Percentiles rank a stretch among this genome's conserved stretches.
phyloP scores from a whole-genome alignment of 2,888 invertebrate species.

The Osmoderma eremita region DNA sequence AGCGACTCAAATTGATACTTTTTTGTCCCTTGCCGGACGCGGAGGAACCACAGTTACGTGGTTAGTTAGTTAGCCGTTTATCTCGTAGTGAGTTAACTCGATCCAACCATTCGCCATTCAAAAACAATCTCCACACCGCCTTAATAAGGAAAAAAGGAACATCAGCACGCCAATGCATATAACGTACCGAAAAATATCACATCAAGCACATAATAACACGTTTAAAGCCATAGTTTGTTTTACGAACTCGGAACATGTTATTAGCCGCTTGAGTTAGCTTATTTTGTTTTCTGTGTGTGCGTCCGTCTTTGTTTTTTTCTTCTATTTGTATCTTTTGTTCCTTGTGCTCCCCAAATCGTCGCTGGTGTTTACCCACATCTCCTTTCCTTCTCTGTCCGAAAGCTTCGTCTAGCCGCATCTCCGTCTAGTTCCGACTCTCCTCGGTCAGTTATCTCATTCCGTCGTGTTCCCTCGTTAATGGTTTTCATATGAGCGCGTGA shows the following conservation, averaged over 20 bases:
- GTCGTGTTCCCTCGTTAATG: conserved; percentile 35
- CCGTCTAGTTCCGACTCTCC: neutral
- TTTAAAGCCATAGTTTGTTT: conserved; percentile 33
- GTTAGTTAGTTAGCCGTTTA: too few relatives aligned
- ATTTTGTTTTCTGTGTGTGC: conserved; percentile 16
- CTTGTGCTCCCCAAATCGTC: neutral
- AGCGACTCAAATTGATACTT: too few relatives aligned
- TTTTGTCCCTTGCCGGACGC: too few relatives aligned
- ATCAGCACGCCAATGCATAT: neutral
- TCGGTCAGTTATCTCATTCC: neutral
- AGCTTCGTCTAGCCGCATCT: neutral
- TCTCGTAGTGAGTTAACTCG: too few relatives aligned
- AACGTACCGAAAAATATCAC: conserved; percentile 41
- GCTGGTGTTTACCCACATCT: neutral
- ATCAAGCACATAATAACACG: conserved; percentile 40
- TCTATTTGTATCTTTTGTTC: neutral
- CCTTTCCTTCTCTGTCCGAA: neutral
- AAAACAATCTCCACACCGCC: too few relatives aligned
- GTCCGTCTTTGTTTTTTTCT: neutral
- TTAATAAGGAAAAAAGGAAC: too few relatives aligned
- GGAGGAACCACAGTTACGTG: too few relatives aligned
- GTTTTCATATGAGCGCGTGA: conserved; percentile 41
- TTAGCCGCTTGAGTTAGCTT: conserved; percentile 30
- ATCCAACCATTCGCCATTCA: too few relatives aligned
- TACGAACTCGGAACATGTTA: conserved; percentile 28